Conservation (phyloP, 2,888 invertebrate species). For the Cerastis leucographa region DNA sequence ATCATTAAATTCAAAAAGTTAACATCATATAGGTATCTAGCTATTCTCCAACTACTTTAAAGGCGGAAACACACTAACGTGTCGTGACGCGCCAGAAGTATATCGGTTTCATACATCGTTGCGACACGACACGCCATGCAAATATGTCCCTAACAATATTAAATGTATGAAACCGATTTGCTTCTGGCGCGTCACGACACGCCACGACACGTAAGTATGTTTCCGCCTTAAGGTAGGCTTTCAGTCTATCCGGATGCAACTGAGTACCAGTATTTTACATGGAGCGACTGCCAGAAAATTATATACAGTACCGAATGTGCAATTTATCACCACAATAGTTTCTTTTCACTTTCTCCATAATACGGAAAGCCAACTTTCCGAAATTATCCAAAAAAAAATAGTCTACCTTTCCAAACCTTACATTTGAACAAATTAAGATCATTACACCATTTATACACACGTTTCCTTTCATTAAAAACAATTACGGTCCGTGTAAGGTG, state of each 20-base stretch:
- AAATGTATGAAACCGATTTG: too few species aligned
- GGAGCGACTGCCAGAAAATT: not conserved
- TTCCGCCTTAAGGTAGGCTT: too few species aligned
- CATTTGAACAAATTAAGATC: conserved; percentile 42
- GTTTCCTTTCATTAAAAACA: conserved; percentile 61
- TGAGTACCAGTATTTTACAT: not conserved
- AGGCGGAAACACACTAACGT: too few species aligned
- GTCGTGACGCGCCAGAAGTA: too few species aligned
- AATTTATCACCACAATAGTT: not conserved
- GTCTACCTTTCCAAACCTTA: conserved; percentile 1
- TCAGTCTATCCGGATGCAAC: not conserved
- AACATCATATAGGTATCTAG: not conserved
- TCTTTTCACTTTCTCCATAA: not conserved
- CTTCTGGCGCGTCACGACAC: too few species aligned
- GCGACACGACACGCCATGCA: too few species aligned
- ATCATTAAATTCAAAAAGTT: not conserved
- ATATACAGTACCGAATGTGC: not conserved
- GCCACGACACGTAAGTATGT: too few species aligned
- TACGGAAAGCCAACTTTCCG: not conserved
- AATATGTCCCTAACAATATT: too few species aligned
- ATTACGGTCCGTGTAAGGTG: conserved; percentile 54
- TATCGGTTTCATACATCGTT: too few species aligned
- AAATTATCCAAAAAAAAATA: conserved; percentile 22
- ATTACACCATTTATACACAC: conserved; percentile 44
- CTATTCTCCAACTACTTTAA: not conserved